Evolutionary conservation across 2,113 vertebrate genomes (phyloP), one percentile per base, ranked within the genome.

Genomic region (Acanthisitta chloris): DNA sequence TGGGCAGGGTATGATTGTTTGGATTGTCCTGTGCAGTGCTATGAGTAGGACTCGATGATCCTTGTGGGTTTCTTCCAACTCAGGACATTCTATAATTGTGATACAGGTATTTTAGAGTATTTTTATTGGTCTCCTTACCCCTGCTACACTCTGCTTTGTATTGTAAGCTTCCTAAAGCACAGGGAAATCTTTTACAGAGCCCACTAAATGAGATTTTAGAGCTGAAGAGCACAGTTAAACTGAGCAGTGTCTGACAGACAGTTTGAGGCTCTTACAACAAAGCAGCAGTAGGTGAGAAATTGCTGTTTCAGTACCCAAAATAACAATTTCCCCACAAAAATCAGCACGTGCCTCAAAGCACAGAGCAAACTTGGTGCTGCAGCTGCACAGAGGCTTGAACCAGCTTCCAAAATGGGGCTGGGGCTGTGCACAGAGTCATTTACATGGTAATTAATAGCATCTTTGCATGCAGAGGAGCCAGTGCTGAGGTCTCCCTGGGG

Each of bases 391-490:
- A 57, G 67, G 5, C 12, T 1, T 3, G 6, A 23, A 16, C 16
- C 10, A 5, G 62, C 62, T 74, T 59, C 62, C 45, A 20, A 46
- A 70, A 24, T 15, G 52, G 77, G 92, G 28, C 61, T 65, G 88
- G 77, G 54, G 29, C 92, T 86, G 85, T n/a, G 95, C 67, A 29
- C 28, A 42, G 92, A 94, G 67, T 95, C 88, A 97, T 98, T 98
- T 98, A 94, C 97, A 97, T 97, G 94, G 97, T 97, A 98, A 98
- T 97, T 97, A 97, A 96, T 69, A 69, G 90, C 72, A 51, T 49
- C 42, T 81, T 69, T 77, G 81, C 64, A 48, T 6, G 69, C 16
- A 31, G 51, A 93, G 84, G 51, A 52, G n/a, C 3, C 14, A 25
- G 74, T 83, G 42, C 13, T 4, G 14, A 62, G 6, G 23, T 72